A percentile compares a stretch with the other conserved stretches of the same genome.
These are phyloP conservation scores for Coranthus polyacanthus DNA, from an alignment of 2,797 vertebrate genomes.

Conservation along the genomic window DNA sequence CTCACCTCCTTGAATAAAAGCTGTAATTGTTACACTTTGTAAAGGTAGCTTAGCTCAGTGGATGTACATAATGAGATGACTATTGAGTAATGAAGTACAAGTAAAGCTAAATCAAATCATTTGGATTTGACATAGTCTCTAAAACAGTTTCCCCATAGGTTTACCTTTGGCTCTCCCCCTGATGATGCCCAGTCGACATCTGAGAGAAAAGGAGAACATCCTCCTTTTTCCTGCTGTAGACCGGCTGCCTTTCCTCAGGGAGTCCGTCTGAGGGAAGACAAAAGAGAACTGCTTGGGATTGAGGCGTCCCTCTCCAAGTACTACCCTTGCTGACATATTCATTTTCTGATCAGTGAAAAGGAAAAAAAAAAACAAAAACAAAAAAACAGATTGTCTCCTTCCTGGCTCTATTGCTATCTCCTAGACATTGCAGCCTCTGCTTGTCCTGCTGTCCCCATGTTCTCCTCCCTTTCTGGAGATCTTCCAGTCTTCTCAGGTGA, in stretches of 20 bases:
- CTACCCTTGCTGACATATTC: constrained; percentile 70
- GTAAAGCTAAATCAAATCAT: no score
- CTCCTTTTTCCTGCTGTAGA: constrained; percentile 75
- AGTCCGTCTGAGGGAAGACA: constrained; percentile 62
- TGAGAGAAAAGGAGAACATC: constrained; percentile 84
- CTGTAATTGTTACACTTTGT: no score
- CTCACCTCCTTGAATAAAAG: background rate
- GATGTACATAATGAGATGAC: no score
- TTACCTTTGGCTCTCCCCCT: constrained; percentile 82
- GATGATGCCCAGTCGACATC: constrained; percentile 85
- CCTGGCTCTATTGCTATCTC: constrained; percentile 36
- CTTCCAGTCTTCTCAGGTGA: constrained; percentile 63
- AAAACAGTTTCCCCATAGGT: background rate
- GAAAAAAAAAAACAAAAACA: constrained; percentile 15
- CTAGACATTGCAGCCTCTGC: constrained; percentile 15
- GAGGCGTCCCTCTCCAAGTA: constrained; percentile 69
- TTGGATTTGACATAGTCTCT: no score
- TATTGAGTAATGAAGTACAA: no score
- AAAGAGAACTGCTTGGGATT: constrained; percentile 72
- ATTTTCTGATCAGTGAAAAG: constrained; percentile 52
- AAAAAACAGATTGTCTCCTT: constrained; percentile 28
- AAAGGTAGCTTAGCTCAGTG: no score
- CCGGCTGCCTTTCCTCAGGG: constrained; percentile 68
- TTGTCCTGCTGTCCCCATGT: constrained; percentile 50
- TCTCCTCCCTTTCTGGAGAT: constrained; percentile 58